A percentile compares a stretch with the other conserved stretches of the same genome.
phyloP scores from a whole-genome alignment of 2,797 vertebrate species.

The Argyrosomus regius region DNA sequence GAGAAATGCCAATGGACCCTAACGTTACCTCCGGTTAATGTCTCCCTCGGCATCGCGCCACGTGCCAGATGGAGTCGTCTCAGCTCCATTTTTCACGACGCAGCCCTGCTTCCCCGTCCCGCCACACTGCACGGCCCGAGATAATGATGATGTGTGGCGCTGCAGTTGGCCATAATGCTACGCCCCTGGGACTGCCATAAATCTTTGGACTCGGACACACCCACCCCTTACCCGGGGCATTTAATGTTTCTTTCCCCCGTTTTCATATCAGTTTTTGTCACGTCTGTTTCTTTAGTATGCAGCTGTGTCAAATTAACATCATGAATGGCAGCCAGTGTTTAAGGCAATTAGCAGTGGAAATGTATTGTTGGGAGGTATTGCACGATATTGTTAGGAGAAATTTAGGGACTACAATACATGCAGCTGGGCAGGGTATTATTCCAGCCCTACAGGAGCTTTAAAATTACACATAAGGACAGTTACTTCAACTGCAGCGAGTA shows the following conservation, averaged over 20 bases:
- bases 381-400: not conserved
- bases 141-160: slow-evolving; percentile 76
- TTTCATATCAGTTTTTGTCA: slow-evolving; percentile 30
- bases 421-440: not conserved
- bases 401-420: not conserved
- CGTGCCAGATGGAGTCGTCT: slow-evolving; percentile 78
- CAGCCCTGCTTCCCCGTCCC: slow-evolving; percentile 19
- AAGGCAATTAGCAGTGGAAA: not conserved
- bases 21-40: slow-evolving; percentile 72
- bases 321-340: not conserved
- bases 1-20: slow-evolving; percentile 69
- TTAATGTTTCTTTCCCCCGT: slow-evolving; percentile 4
- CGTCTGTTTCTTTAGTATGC: slow-evolving; percentile 13
- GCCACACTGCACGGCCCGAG: slow-evolving; percentile 47
- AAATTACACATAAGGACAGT: not conserved
- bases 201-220: slow-evolving; percentile 58
- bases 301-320: slow-evolving; percentile 14
- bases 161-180: slow-evolving; percentile 58
- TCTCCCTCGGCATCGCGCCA: slow-evolving; percentile 68
- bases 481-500: not conserved
- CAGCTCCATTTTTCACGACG: slow-evolving; percentile 71
- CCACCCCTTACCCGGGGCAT: slow-evolving; percentile 21
- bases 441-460: not conserved
- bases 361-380: not conserved
- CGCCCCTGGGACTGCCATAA: slow-evolving; percentile 68